phyloP scores from a whole-genome alignment of 2,113 vertebrate species.

The Channa maculata region DNA sequence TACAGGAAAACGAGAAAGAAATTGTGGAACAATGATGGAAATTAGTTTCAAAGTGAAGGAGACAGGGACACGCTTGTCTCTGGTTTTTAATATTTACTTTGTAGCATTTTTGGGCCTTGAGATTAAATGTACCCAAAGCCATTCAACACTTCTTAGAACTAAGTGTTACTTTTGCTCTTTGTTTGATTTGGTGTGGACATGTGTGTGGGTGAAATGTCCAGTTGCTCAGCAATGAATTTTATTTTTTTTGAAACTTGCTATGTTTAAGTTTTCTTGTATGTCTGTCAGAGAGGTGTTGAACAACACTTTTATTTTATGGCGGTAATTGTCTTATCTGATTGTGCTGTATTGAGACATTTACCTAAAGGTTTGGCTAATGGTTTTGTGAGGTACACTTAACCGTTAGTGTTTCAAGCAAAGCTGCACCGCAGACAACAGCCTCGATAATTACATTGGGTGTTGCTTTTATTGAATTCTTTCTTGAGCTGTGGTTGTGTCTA shows the following conservation, averaged over 20 bases:
- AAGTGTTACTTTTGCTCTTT: neutral
- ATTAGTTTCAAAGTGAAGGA: conserved; percentile 12
- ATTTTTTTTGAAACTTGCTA: conserved; percentile 22
- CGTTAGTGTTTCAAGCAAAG: neutral
- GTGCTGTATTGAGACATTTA: neutral
- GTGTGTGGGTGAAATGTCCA: conserved; percentile 1
- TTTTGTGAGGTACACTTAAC: neutral
- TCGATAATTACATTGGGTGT: neutral
- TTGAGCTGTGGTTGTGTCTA: neutral
- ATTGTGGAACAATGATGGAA: conserved; percentile 23
- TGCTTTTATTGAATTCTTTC: neutral
- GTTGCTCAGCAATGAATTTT: conserved; percentile 15
- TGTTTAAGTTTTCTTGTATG: neutral
- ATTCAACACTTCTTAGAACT: conserved; percentile 24
- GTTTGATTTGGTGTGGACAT: conserved; percentile 13
- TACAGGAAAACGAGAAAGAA: conserved; percentile 41
- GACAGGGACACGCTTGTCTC: conserved; percentile 19
- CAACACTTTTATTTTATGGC: neutral
- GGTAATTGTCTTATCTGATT: neutral
- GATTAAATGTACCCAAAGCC: conserved; percentile 28
- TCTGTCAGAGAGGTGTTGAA: neutral
- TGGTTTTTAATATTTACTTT: conserved; percentile 40
- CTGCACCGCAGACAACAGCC: neutral
- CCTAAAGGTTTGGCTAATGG: neutral
- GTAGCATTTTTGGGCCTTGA: conserved; percentile 25